Conservation (phyloP, 2,113 vertebrate genomes). For the Orcinus orca region DNA sequence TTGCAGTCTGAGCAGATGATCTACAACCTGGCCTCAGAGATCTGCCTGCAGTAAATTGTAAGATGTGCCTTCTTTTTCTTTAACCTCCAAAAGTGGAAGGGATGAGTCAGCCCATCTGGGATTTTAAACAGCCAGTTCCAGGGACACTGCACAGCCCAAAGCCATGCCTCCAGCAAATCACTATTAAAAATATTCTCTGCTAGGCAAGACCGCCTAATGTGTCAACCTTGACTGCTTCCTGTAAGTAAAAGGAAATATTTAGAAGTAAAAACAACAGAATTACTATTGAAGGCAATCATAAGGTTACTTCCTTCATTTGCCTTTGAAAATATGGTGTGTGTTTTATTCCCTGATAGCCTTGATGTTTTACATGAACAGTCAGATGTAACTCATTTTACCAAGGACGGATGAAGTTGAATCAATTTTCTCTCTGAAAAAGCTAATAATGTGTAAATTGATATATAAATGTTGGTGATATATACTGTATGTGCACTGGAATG, state of each 20-base stretch:
- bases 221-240: slow-evolving; percentile 42
- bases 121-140: slow-evolving; percentile 50
- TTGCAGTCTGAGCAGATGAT: slow-evolving; percentile 65
- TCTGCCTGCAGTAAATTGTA: slow-evolving; percentile 65
- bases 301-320: slow-evolving; percentile 45
- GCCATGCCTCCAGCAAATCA: slow-evolving; percentile 43
- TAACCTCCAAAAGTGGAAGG: slow-evolving; percentile 63
- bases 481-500: neutral
- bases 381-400: slow-evolving; percentile 44
- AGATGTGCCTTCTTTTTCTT: slow-evolving; percentile 54
- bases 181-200: slow-evolving; percentile 62
- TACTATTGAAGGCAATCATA: neutral
- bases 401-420: slow-evolving; percentile 44
- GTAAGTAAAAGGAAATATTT: slow-evolving; percentile 41
- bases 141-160: slow-evolving; percentile 51
- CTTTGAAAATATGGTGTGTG: neutral
- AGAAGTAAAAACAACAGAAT: neutral
- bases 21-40: slow-evolving; percentile 70
- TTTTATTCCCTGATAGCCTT: neutral
- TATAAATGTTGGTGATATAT: neutral
- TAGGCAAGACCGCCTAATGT: neutral
- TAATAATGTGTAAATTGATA: neutral
- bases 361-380: slow-evolving; percentile 46
- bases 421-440: neutral
- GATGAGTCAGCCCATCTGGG: slow-evolving; percentile 71